Evolutionary conservation across 2,888 invertebrate species (phyloP).

Genomic region (Stenurella melanura): DNA sequence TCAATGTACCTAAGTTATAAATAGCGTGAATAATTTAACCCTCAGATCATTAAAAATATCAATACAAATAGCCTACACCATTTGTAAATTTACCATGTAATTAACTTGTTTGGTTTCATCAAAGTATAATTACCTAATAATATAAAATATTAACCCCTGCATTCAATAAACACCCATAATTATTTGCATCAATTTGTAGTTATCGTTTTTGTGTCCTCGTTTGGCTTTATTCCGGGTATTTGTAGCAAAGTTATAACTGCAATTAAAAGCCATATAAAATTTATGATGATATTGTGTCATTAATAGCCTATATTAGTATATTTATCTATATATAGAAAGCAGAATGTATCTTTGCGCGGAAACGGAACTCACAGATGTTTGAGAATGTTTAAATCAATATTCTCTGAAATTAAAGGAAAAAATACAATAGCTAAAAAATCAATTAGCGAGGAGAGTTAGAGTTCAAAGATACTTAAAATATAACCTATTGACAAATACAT

Average conservation of each 20-base stretch:
- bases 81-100: background rate
- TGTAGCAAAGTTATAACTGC: background rate
- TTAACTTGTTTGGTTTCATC: background rate
- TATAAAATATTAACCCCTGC: background rate
- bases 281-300: background rate
- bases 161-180: background rate
- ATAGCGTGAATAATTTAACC: background rate
- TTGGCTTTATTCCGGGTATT: constrained; percentile 2
- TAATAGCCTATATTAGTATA: too few species aligned
- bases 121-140: background rate
- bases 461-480: too few species aligned
- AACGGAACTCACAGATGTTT: too few species aligned
- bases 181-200: constrained; percentile 21
- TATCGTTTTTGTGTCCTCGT: background rate
- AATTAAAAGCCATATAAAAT: background rate
- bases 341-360: too few species aligned
- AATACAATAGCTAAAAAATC: too few species aligned
- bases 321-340: too few species aligned
- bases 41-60: background rate
- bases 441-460: too few species aligned
- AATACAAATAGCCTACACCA: background rate
- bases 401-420: too few species aligned
- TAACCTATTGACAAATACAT: too few species aligned
- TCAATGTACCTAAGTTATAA: background rate
- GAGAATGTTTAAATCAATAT: too few species aligned